A percentile compares a stretch with the other conserved stretches of the same genome.
Conservation (phyloP, 2,797 vertebrate species). For the Chaetophractus vellerosus region DNA sequence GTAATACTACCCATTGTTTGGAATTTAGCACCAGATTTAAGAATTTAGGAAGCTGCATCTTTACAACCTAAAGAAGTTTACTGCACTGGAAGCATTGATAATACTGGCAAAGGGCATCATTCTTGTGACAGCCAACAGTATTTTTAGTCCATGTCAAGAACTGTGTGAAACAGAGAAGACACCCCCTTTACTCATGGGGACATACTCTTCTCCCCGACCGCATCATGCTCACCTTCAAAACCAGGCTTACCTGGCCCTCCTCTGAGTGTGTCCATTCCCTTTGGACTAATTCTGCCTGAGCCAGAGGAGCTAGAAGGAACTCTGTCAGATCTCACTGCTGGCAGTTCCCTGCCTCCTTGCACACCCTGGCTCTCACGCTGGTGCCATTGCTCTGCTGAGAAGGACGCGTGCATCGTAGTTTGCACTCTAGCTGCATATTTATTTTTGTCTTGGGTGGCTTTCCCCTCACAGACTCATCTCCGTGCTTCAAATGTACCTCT, state of each 20-base stretch:
- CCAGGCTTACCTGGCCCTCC: neutral
- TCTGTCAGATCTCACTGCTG: neutral
- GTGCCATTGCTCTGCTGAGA: neutral
- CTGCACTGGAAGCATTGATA: neutral
- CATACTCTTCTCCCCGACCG: neutral
- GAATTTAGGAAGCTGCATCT: slow-evolving; percentile 6
- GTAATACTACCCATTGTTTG: slow-evolving; percentile 2
- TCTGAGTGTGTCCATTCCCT: neutral
- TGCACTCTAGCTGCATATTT: neutral
- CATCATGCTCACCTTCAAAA: neutral
- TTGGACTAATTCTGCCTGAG: neutral
- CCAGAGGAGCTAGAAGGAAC: neutral
- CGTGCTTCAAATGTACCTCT: slow-evolving; percentile 17
- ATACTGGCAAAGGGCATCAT: neutral
- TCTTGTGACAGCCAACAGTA: neutral
- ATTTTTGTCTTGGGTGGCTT: neutral
- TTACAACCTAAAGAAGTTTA: neutral
- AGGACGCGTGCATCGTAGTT: neutral
- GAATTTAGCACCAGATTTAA: neutral
- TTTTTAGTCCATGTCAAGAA: neutral
- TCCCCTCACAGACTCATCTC: neutral
- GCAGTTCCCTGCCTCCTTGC: neutral
- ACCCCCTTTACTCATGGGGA: neutral
- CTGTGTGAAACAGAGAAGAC: neutral
- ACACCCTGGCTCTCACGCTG: neutral